Percentiles rank a stretch among this genome's conserved stretches.
phyloP scores from a whole-genome alignment of 2,797 vertebrate species.

The Dipus sagitta region DNA sequence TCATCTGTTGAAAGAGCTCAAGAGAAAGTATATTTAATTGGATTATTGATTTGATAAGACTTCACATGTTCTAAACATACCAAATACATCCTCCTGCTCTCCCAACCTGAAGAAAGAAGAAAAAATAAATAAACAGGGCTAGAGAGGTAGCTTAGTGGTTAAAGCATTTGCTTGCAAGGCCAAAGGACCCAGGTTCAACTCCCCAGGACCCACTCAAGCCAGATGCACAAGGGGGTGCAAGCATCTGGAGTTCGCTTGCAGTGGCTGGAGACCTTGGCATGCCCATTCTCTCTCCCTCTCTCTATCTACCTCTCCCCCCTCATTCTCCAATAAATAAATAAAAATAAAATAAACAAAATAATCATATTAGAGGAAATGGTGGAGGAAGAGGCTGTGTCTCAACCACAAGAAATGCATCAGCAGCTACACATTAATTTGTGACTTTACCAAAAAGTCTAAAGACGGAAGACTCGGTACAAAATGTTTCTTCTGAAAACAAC shows the following conservation, averaged over 20 bases:
- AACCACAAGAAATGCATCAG: slow-evolving; percentile 79
- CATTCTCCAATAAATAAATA: no score
- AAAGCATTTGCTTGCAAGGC: no score
- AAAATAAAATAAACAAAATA: neutral
- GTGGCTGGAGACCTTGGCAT: no score
- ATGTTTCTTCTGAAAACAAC: slow-evolving; percentile 64
- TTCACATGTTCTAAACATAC: slow-evolving; percentile 31
- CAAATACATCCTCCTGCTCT: neutral
- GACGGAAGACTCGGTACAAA: slow-evolving; percentile 67
- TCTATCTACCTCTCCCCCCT: no score
- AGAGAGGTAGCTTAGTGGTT: no score
- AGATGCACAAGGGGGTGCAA: no score
- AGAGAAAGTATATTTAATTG: slow-evolving; percentile 30
- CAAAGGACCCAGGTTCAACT: no score
- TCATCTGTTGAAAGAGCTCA: neutral
- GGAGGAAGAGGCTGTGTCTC: slow-evolving; percentile 37
- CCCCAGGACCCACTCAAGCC: no score
- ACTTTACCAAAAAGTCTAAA: slow-evolving; percentile 72
- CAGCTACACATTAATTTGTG: slow-evolving; percentile 80
- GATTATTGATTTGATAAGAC: slow-evolving; percentile 56
- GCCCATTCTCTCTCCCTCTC: no score
- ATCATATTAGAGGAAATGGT: neutral
- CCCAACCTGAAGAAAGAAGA: neutral
- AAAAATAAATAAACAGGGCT: neutral
- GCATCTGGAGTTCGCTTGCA: no score